A percentile compares a stretch with the other conserved stretches of the same genome.
Evolutionary conservation across 2,888 invertebrate species (phyloP).

Genomic region (Prosopocoilus inquinatus): DNA sequence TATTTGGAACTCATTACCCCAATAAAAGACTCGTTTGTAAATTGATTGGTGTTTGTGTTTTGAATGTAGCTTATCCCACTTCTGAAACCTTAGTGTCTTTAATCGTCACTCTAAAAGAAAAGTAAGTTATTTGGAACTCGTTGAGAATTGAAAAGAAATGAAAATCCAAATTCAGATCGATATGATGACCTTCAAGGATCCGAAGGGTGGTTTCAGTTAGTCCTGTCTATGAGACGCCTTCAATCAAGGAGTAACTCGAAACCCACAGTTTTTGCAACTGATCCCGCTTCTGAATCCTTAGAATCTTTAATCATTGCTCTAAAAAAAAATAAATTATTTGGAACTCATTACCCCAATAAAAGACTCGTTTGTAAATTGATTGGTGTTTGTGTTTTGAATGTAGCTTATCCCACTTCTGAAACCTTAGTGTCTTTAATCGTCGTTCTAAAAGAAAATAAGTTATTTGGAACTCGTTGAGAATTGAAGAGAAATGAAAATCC

Average conservation of each 20-base stretch:
- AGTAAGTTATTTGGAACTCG: too few relatives aligned
- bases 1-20: too few relatives aligned
- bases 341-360: too few relatives aligned
- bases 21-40: neutral
- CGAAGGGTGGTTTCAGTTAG: conserved; percentile 24
- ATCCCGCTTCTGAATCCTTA: too few relatives aligned
- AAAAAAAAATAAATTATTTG: too few relatives aligned
- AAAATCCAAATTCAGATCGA: too few relatives aligned
- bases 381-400: neutral
- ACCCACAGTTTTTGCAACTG: too few relatives aligned
- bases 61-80: too few relatives aligned
- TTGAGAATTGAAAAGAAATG: too few relatives aligned
- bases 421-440: neutral
- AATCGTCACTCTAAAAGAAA: neutral
- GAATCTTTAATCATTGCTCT: too few relatives aligned
- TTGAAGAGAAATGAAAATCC: too few relatives aligned
- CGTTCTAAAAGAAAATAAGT: neutral
- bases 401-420: neutral
- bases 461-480: too few relatives aligned
- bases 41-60: neutral
- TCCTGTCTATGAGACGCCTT: conserved; percentile 29
- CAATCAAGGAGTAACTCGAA: conserved; percentile 31
- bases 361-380: neutral
- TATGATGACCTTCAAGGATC: conserved; percentile 31
- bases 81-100: neutral